Conservation (phyloP, 30 jellyfish, hydroid and myxozoan genomes). For the Clytia hemisphaerica region DNA sequence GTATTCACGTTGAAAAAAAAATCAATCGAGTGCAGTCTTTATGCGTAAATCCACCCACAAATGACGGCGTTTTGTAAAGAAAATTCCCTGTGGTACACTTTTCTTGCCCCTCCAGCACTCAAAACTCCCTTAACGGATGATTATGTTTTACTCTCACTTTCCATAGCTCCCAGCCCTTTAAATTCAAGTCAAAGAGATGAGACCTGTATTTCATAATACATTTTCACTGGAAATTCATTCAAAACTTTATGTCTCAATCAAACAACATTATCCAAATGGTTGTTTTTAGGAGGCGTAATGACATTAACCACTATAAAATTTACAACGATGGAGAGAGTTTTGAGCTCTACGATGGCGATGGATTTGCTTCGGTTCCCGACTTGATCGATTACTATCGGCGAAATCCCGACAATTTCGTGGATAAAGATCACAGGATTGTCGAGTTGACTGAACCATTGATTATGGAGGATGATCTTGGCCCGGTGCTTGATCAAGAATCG, state of each 20-base stretch:
- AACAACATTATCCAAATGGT: no score
- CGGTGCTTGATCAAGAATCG: constrained; percentile 71
- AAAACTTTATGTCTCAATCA: no score
- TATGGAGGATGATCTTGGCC: constrained; percentile 33
- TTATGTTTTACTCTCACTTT: no score
- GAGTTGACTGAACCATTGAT: constrained; percentile 51
- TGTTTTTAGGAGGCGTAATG: constrained; percentile 49
- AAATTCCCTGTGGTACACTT: no score
- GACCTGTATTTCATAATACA: not conserved
- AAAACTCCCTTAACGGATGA: no score
- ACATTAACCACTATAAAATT: constrained; percentile 56
- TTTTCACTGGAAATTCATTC: not conserved
- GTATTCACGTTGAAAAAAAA: no score
- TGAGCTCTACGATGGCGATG: constrained; percentile 75
- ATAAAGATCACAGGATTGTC: constrained; percentile 39
- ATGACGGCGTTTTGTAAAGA: no score
- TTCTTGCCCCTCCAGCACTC: no score
- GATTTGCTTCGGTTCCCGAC: constrained; percentile 94
- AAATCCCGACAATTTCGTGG: constrained; percentile 48
- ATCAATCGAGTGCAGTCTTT: no score
- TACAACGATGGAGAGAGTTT: constrained; percentile 80
- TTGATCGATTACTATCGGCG: constrained; percentile 52
- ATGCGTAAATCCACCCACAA: no score
- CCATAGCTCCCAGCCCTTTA: no score
- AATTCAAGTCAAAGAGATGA: no score